Conservation (phyloP, 2,888 invertebrate genomes). For the Ypsolopha scabrella region DNA sequence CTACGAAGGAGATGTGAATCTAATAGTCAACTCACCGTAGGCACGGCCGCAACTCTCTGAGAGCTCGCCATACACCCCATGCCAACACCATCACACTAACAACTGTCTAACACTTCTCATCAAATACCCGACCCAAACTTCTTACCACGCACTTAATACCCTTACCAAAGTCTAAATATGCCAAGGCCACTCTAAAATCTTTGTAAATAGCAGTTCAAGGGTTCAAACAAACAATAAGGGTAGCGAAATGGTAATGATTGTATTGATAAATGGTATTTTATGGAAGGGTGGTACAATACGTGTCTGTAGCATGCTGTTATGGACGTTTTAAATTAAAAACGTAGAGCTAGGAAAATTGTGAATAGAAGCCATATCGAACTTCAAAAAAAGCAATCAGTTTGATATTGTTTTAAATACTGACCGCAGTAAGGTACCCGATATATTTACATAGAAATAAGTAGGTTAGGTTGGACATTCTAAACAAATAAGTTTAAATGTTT, state of each 20-base stretch:
- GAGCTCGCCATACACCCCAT: slow-evolving; percentile 55
- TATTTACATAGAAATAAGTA: too few species aligned
- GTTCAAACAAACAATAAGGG: neutral
- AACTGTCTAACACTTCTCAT: neutral
- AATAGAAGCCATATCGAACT: neutral
- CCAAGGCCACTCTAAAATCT: slow-evolving; percentile 29
- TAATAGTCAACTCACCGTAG: neutral
- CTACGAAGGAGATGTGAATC: neutral
- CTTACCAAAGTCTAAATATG: slow-evolving; percentile 22
- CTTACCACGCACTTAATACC: neutral
- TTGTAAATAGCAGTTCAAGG: neutral
- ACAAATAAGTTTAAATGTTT: too few species aligned
- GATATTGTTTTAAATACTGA: too few species aligned
- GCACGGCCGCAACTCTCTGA: slow-evolving; percentile 6
- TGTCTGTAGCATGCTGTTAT: neutral
- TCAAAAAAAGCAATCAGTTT: too few species aligned
- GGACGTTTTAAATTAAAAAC: neutral
- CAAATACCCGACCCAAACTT: neutral
- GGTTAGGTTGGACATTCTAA: too few species aligned
- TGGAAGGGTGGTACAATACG: neutral
- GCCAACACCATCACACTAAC: slow-evolving; percentile 19
- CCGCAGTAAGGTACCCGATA: too few species aligned
- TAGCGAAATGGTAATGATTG: neutral
- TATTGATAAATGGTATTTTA: neutral
- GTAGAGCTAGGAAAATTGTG: neutral